These are phyloP conservation scores for Pimpla rufipes DNA, from an alignment of 2,888 invertebrate genomes.

Conservation along the genomic window DNA sequence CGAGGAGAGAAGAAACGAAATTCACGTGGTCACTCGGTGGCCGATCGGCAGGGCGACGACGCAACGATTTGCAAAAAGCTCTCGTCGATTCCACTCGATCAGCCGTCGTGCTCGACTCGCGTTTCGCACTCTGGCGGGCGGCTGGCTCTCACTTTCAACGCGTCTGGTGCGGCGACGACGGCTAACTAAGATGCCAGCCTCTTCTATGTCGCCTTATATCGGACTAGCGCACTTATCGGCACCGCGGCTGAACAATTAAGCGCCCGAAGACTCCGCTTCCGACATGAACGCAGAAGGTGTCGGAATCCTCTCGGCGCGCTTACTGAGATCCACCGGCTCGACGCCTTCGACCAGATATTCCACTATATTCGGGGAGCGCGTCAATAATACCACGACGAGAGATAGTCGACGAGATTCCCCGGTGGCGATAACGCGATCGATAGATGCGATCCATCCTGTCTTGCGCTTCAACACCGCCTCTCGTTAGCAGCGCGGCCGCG, in stretches of 20 bases:
- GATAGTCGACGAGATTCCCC: constrained; percentile 37
- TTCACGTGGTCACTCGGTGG: not conserved
- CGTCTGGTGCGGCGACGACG: constrained; percentile 62
- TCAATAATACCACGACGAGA: constrained; percentile 17
- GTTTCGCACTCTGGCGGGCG: constrained; percentile 23
- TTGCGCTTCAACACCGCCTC: not conserved
- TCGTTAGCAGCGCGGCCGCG: not conserved
- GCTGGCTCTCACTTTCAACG: constrained; percentile 29
- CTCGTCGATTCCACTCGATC: not conserved
- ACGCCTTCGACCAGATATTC: not conserved
- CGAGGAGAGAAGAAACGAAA: not conserved
- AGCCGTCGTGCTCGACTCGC: constrained; percentile 3
- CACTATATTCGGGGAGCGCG: constrained; percentile 6
- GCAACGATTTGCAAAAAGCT: not conserved
- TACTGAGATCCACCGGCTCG: constrained; percentile 1
- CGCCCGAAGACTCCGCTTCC: constrained; percentile 21
- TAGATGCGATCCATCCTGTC: constrained; percentile 21
- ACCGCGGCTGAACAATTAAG: constrained; percentile 46
- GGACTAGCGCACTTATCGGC: constrained; percentile 22
- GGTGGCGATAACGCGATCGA: constrained; percentile 37
- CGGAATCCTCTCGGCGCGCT: not conserved
- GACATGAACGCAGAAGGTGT: not conserved
- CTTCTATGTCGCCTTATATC: constrained; percentile 80
- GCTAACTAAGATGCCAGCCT: constrained; percentile 78
- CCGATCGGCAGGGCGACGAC: no score